Conservation (phyloP, 2,888 invertebrate species). For the Erebia aethiops region DNA sequence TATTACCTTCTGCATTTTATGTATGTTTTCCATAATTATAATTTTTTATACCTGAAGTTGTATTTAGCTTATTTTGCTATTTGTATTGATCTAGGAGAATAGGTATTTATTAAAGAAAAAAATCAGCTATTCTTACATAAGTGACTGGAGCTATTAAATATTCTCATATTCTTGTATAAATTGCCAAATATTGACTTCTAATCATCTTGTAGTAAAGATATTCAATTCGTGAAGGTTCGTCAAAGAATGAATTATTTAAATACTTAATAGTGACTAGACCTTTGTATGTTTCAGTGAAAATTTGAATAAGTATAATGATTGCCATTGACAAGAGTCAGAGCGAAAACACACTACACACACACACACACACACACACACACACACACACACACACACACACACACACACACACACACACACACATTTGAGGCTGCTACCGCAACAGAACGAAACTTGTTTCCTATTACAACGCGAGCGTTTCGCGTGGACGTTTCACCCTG, state of each 20-base stretch:
- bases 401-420: too few relatives aligned
- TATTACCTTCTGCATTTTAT: neutral
- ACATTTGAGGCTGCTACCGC: too few relatives aligned
- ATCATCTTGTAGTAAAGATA: too few relatives aligned
- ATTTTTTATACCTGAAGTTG: neutral
- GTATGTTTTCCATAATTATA: neutral
- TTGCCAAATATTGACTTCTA: neutral
- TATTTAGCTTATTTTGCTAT: conserved; percentile 17
- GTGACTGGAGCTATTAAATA: neutral
- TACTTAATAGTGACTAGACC: neutral
- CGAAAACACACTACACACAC: too few relatives aligned
- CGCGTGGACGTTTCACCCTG: too few relatives aligned
- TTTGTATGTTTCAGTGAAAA: neutral
- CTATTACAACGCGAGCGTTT: too few relatives aligned
- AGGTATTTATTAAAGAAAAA: conserved; percentile 1
- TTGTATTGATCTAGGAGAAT: conserved; percentile 5
- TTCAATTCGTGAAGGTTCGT: neutral
- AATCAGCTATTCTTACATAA: neutral
- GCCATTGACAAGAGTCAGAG: too few relatives aligned
- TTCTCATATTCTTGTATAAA: neutral
- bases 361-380: too few relatives aligned
- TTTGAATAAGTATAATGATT: neutral
- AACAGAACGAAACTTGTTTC: too few relatives aligned
- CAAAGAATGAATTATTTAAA: neutral
- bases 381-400: too few relatives aligned